Evolutionary conservation across 2,888 invertebrate species (phyloP).

Genomic region (Lycocerus yunnanus): DNA sequence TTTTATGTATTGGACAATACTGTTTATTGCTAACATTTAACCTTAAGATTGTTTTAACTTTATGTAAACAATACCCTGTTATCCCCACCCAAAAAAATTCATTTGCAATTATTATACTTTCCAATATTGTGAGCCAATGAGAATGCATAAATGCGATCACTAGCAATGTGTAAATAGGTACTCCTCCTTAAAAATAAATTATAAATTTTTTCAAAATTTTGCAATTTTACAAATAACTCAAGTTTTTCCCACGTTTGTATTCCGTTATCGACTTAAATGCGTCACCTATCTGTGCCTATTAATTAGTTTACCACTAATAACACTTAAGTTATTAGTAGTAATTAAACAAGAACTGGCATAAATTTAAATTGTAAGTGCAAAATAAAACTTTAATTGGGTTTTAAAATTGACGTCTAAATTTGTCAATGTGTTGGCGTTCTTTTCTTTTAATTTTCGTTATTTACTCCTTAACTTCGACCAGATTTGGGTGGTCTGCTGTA

Average conservation of each 20-base stretch:
- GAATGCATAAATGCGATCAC: background rate
- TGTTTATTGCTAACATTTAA: background rate
- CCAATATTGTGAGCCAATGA: constrained; percentile 1
- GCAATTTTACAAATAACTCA: background rate
- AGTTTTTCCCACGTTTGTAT: background rate
- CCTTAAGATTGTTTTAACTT: background rate
- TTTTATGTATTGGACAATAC: background rate
- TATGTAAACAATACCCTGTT: background rate
- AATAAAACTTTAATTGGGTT: background rate
- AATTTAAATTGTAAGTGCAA: background rate
- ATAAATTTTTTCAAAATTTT: background rate
- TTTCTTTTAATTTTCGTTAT: too few relatives aligned
- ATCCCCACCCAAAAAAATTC: background rate
- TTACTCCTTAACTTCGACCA: too few relatives aligned
- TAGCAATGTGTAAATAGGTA: background rate
- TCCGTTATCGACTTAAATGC: background rate
- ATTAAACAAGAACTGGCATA: background rate
- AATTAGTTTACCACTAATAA: background rate
- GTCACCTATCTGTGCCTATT: background rate
- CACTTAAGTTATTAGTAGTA: background rate
- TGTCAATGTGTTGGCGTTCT: too few relatives aligned
- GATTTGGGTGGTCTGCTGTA: too few relatives aligned
- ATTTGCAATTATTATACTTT: background rate
- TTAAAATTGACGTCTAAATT: background rate
- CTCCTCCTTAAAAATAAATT: background rate